phyloP scores from a whole-genome alignment of 2,797 vertebrate species.

The Arrhamphus sclerolepis region DNA sequence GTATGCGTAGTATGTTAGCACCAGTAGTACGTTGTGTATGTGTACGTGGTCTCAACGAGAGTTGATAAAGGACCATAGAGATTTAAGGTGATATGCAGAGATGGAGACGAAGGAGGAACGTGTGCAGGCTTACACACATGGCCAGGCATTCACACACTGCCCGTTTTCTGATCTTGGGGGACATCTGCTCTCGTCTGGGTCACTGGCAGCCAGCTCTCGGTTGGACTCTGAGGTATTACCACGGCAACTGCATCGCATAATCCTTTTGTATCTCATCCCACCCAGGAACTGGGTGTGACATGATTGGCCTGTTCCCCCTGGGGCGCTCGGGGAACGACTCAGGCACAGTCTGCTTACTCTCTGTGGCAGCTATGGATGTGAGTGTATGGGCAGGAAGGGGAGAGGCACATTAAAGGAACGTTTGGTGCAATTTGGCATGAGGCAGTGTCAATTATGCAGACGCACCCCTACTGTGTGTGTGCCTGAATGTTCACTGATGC shows the following conservation, averaged over 20 bases:
- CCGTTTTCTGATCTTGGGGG: slow-evolving; percentile 73
- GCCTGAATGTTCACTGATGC: slow-evolving; percentile 30
- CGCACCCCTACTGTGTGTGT: slow-evolving; percentile 58
- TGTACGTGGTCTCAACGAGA: too few relatives aligned
- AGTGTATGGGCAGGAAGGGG: slow-evolving; percentile 61
- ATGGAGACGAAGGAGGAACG: slow-evolving; percentile 53
- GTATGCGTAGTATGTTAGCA: slow-evolving; percentile 28
- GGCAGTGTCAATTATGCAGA: slow-evolving; percentile 73
- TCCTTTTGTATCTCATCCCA: slow-evolving; percentile 70
- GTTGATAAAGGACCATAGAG: slow-evolving; percentile 58
- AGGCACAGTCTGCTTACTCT: slow-evolving; percentile 66
- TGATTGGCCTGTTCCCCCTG: slow-evolving; percentile 70
- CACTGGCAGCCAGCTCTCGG: slow-evolving; percentile 70
- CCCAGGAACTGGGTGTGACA: slow-evolving; percentile 58
- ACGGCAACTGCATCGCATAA: slow-evolving; percentile 70
- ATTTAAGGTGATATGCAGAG: slow-evolving; percentile 63
- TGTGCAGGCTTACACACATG: neutral
- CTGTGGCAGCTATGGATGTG: slow-evolving; percentile 73
- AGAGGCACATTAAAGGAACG: slow-evolving; percentile 67
- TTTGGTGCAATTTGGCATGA: slow-evolving; percentile 73
- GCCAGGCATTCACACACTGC: slow-evolving; percentile 26
- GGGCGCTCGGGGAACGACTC: slow-evolving; percentile 63
- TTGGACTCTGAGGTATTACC: slow-evolving; percentile 71
- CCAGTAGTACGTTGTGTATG: slow-evolving; percentile 30
- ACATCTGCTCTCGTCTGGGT: slow-evolving; percentile 74